A percentile compares a stretch with the other conserved stretches of the same genome.
phyloP scores from a whole-genome alignment of 2,797 vertebrate species.

The Leptoclinus maculatus region DNA sequence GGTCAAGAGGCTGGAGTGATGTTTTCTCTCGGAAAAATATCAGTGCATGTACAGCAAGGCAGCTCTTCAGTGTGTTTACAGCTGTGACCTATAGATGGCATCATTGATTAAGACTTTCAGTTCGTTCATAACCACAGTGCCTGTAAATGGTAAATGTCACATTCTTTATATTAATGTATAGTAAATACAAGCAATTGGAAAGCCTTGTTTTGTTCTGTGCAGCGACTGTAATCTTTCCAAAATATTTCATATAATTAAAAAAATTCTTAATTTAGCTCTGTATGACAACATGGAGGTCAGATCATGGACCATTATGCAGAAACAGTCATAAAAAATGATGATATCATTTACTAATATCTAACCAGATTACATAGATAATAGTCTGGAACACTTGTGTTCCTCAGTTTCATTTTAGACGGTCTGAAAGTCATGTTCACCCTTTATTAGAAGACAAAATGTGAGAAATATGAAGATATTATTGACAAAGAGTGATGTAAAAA shows the following conservation, averaged over 20 bases:
- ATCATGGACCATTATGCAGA: not conserved
- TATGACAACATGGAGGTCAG: not conserved
- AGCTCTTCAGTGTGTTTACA: conserved; percentile 18
- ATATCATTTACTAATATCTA: not conserved
- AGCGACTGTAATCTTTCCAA: not conserved
- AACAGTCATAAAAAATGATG: not conserved
- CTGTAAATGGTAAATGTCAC: not conserved
- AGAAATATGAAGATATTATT: not conserved
- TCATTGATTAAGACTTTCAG: conserved; percentile 35
- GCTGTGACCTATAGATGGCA: conserved; percentile 68
- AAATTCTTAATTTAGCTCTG: not conserved
- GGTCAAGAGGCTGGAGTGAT: not conserved
- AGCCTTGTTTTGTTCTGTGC: not conserved
- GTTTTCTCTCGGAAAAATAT: not conserved
- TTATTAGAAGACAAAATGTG: not conserved
- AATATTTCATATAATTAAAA: not conserved
- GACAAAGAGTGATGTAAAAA: not conserved
- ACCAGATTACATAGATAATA: not conserved
- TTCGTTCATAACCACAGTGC: not conserved
- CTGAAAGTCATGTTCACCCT: not conserved
- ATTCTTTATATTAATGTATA: not conserved
- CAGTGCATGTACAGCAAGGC: not conserved
- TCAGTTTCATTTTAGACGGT: not conserved
- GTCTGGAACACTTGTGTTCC: not conserved
- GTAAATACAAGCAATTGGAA: not conserved